Base-by-base conservation (phyloP, 30 jellyfish, hydroid and myxozoan genomes). In the Pelagia noctiluca region DNA sequence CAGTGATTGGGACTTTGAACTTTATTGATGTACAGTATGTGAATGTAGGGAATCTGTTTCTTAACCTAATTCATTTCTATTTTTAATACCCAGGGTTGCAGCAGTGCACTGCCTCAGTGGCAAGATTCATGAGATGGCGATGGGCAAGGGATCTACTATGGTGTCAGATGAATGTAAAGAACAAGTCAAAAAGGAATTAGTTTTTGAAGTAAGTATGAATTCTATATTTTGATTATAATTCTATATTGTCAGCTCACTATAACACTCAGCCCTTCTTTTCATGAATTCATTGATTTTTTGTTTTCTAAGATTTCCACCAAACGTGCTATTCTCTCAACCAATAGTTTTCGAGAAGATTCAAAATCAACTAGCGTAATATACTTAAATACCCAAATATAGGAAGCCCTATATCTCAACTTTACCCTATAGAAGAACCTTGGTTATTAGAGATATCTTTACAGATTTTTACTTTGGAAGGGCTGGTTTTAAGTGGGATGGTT, bases 41-140 rank as follows among this genome's bases (percentile, higher is more conserved):
- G 19, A 3, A 22, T 28, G 8, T 28, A 60, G 8, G 18, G 7
- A 5, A 60, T 28, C 31, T 60, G n/a, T n/a, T 21, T 60, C 12
- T 60, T 60, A 8, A 4, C 35, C n/a, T 60, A 4, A 60, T 60
- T 11, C 5, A 5, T 60, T 60, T 60, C 5, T 42, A 79, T 18
- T 19, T 50, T 8, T 62, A 35, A 50, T 22, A 36, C 63, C 35
- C 32, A 92, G 98, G 90, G 83, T 80, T 21, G 96, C 82, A 13
- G 98, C 98, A 36, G 97, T 92, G 34, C 82, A 77, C 22, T 92
- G 98, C 71, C 84, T 92, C 7, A 87, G 97, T 48, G 87, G 63
- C 11, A 68, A 84, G 63, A 86, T 86, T 7, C 87, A 86, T 22
- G 49, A 75, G 63, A 65, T 52, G 38, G 53, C 68, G 3, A 89